These are phyloP conservation scores for Microtus oregoni DNA, from an alignment of 2,113 vertebrate genomes.

Conservation along the genomic window DNA sequence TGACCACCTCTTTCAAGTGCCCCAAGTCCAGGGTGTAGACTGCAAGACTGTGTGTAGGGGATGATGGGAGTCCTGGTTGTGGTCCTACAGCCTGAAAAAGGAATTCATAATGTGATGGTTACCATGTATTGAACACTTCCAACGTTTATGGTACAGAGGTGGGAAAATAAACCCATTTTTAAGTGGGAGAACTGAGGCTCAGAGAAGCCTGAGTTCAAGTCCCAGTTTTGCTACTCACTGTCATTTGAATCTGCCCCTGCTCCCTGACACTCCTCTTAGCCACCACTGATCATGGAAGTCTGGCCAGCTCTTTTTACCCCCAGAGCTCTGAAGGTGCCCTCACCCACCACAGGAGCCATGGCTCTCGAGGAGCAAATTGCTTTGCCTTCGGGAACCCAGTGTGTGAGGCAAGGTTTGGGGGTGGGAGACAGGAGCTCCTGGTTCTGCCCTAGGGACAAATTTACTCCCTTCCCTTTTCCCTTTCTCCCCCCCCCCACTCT, in stretches of 20 bases:
- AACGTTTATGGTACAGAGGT: fast-evolving
- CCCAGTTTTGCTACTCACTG: background rate
- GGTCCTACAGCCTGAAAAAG: background rate
- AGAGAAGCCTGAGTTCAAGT: background rate
- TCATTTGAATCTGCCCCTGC: background rate
- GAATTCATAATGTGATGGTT: too few species aligned
- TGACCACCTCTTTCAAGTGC: background rate
- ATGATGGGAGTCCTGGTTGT: too few species aligned
- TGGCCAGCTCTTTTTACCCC: background rate
- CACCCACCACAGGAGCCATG: background rate
- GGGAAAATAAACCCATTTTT: background rate
- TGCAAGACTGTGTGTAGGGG: background rate
- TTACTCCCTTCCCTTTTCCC: too few species aligned
- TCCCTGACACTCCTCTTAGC: background rate
- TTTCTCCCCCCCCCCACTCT: too few species aligned
- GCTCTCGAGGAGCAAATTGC: background rate
- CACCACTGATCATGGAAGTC: background rate
- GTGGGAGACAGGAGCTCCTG: background rate
- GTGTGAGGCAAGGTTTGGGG: background rate
- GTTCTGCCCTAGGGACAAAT: too few species aligned
- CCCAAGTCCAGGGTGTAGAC: background rate
- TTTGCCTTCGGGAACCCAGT: background rate
- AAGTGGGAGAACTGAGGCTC: background rate
- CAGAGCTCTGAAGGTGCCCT: background rate
- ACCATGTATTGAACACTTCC: background rate